These are phyloP conservation scores for Clinocottus analis DNA, from an alignment of 2,113 vertebrate species.

Conservation along the genomic window DNA sequence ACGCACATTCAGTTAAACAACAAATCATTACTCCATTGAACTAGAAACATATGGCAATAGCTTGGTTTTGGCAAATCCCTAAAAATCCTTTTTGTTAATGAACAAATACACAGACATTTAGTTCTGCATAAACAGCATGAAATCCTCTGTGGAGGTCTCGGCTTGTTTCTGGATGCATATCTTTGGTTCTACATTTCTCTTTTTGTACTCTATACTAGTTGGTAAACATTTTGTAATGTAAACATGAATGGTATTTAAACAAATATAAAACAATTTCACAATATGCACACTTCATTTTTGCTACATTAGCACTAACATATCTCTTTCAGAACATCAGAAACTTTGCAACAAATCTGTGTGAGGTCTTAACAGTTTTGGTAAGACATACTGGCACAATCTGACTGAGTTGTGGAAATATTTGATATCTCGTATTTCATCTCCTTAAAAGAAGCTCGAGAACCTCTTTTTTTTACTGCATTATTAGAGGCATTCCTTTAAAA, in stretches of 20 bases:
- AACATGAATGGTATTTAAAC: conserved; percentile 5
- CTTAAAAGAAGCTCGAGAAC: not conserved
- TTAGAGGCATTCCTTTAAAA: not conserved
- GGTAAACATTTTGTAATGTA: not conserved
- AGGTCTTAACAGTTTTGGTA: conserved; percentile 1
- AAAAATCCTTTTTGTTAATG: conserved; percentile 5
- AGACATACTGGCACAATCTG: not conserved
- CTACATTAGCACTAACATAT: not conserved
- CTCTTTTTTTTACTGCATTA: not conserved
- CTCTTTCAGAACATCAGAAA: conserved; percentile 1
- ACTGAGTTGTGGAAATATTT: not conserved
- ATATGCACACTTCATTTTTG: not conserved
- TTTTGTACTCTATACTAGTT: conserved; percentile 19
- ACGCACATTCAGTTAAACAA: conserved; percentile 27
- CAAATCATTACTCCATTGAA: not conserved
- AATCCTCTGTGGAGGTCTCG: conserved; percentile 6
- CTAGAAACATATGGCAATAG: conserved; percentile 10
- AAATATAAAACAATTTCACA: not conserved
- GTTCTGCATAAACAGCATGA: conserved; percentile 23
- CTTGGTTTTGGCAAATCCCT: conserved; percentile 18
- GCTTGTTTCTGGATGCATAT: no score
- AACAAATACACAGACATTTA: conserved; percentile 14
- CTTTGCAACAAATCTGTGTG: conserved; percentile 34
- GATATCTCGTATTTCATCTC: not conserved
- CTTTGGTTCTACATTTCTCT: not conserved